These are phyloP conservation scores for Solenopsis invicta DNA, from an alignment of 1,140 invertebrate genomes.

Conservation along the genomic window DNA sequence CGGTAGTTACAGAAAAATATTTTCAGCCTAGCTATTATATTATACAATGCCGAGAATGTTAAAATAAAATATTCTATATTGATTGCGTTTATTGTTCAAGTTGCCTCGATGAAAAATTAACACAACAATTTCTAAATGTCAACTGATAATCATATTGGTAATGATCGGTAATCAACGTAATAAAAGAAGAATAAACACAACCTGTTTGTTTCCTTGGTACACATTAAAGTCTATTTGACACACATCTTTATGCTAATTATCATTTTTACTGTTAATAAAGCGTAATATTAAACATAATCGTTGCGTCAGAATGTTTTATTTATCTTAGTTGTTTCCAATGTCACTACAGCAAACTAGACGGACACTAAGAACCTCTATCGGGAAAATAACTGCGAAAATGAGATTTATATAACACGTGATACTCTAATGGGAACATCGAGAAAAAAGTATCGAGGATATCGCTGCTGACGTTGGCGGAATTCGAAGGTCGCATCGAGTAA, in stretches of 20 bases:
- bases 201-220: neutral
- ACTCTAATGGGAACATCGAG: slow-evolving; percentile 46
- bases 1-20: neutral
- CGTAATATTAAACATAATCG: slow-evolving; percentile 8
- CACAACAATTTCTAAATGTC: slow-evolving; percentile 36
- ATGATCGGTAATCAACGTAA: neutral
- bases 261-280: neutral
- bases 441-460: slow-evolving; percentile 42
- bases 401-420: slow-evolving; percentile 35
- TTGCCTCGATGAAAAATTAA: slow-evolving; percentile 4
- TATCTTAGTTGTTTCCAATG: neutral
- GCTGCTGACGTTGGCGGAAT: slow-evolving; percentile 28
- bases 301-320: neutral
- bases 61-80: neutral
- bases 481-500: slow-evolving; percentile 44
- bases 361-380: neutral
- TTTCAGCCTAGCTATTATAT: neutral
- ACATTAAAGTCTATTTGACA: neutral
- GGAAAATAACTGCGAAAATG: neutral
- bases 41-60: neutral
- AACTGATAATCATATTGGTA: neutral
- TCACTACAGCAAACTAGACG: neutral
- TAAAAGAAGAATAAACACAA: neutral
- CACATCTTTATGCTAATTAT: slow-evolving; percentile 7
- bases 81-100: neutral